Conservation (phyloP, 1,140 invertebrate species). For the Platyscapa corneri region DNA sequence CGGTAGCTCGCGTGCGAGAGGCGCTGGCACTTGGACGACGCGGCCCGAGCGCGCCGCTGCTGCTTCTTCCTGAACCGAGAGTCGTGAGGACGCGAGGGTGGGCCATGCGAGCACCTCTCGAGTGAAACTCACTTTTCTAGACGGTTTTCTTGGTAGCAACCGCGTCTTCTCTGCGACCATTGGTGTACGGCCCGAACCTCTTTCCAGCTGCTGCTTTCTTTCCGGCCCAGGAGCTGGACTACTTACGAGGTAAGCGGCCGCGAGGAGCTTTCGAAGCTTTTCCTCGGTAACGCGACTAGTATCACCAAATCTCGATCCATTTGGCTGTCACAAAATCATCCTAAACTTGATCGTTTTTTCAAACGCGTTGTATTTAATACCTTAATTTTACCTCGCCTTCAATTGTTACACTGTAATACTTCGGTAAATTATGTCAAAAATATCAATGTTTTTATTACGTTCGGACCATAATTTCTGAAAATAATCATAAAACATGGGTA, state of each 20-base stretch:
- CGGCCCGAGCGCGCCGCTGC: constrained; percentile 55
- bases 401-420: too few species aligned
- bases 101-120: constrained; percentile 52
- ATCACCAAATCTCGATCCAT: too few species aligned
- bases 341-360: too few species aligned
- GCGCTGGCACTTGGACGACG: constrained; percentile 20
- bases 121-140: not conserved
- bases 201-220: not conserved
- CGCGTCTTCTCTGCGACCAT: not conserved
- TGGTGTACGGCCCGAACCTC: not conserved
- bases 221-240: not conserved
- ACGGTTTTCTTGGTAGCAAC: not conserved
- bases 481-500: too few species aligned
- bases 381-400: too few species aligned
- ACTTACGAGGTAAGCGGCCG: constrained; percentile 13
- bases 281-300: too few species aligned
- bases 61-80: constrained; percentile 49
- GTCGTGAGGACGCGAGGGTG: constrained; percentile 49
- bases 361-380: too few species aligned
- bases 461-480: too few species aligned
- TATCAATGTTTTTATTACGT: too few species aligned
- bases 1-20: constrained; percentile 59
- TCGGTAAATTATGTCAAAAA: too few species aligned
- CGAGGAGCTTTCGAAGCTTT: not conserved
- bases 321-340: too few species aligned